Conservation (phyloP, 2,797 vertebrate species). For the Sebastes cheni region DNA sequence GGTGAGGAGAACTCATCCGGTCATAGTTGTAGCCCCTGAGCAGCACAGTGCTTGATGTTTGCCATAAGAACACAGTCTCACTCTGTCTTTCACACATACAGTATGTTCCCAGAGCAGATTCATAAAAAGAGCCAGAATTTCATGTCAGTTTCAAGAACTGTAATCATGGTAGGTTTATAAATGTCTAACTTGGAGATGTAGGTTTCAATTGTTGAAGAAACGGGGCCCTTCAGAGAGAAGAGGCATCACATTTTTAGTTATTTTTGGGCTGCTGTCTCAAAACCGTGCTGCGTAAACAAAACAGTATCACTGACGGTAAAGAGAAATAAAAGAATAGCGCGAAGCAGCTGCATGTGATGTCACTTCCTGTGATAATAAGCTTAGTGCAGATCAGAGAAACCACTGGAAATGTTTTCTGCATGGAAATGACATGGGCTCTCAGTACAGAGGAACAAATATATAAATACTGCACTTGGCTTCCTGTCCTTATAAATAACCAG, state of each 20-base stretch:
- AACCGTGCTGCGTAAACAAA: neutral
- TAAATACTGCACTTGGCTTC: constrained; percentile 6
- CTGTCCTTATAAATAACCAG: constrained; percentile 7
- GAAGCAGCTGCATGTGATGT: constrained; percentile 4
- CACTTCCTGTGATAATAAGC: constrained; percentile 45
- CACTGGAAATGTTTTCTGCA: constrained; percentile 16
- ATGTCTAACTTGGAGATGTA: neutral
- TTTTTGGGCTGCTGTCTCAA: neutral
- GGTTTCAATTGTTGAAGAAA: neutral
- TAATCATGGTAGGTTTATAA: neutral
- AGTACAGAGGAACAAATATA: constrained; percentile 16
- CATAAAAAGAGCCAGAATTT: neutral
- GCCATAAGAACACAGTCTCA: neutral
- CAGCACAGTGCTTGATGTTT: neutral
- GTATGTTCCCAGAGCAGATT: neutral
- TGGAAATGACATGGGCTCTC: constrained; percentile 24
- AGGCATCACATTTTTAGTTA: neutral
- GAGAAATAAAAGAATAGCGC: neutral
- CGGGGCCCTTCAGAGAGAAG: neutral
- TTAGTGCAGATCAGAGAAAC: neutral
- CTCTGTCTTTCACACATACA: neutral
- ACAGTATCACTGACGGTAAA: neutral
- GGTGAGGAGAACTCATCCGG: neutral
- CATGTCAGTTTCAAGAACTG: neutral
- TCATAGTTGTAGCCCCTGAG: neutral